Percentiles rank a stretch among this genome's conserved stretches.
Conservation (phyloP, 2,888 invertebrate genomes). For the Scelioninae gen. 2 region DNA sequence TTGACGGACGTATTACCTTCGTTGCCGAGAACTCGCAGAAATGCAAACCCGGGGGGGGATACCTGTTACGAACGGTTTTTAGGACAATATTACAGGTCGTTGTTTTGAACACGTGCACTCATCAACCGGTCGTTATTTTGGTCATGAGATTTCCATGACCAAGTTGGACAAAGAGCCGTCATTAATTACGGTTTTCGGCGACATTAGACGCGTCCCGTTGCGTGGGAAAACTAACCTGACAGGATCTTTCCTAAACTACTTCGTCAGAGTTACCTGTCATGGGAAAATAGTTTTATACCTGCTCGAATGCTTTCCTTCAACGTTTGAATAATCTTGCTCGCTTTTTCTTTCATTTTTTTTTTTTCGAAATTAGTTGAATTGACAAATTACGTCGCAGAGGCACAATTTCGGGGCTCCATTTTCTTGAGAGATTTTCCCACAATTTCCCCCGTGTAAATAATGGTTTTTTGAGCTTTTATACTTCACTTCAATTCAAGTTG, state of each 20-base stretch:
- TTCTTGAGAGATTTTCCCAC: background rate
- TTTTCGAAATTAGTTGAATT: background rate
- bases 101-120: conserved; percentile 35
- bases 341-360: background rate
- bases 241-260: conserved; percentile 19
- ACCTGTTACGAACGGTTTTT: conserved; percentile 42
- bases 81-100: conserved; percentile 14
- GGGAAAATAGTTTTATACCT: conserved; percentile 32
- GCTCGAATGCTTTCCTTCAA: conserved; percentile 8
- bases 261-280: conserved; percentile 32
- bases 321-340: no score
- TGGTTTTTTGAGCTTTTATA: no score
- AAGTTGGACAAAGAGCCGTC: conserved; percentile 21
- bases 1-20: conserved; percentile 21
- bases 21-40: conserved; percentile 2
- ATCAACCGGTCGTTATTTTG: conserved; percentile 40
- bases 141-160: conserved; percentile 47
- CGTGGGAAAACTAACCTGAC: conserved; percentile 50
- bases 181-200: conserved; percentile 52
- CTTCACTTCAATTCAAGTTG: no score
- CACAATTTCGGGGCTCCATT: background rate
- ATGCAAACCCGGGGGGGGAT: conserved; percentile 28
- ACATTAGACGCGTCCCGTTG: conserved; percentile 27
- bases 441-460: no score
- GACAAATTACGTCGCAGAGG: conserved; percentile 3